Percentiles rank a stretch among this genome's conserved stretches.
These are phyloP conservation scores for Nannospalax galili DNA, from an alignment of 2,113 vertebrate species.

Conservation along the genomic window DNA sequence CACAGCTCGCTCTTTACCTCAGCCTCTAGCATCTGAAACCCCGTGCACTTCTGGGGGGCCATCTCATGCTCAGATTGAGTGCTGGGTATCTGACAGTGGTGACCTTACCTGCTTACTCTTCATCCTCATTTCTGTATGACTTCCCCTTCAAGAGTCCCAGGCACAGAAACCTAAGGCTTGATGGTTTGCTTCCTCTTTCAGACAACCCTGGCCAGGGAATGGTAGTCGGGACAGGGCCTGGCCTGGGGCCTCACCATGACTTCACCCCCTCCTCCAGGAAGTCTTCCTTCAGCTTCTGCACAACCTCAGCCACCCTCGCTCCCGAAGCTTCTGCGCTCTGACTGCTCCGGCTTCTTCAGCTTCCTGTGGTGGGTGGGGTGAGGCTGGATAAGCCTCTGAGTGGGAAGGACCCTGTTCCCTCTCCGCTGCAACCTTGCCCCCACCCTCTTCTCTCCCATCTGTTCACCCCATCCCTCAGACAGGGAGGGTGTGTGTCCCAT, in stretches of 20 bases:
- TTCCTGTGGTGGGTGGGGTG: background rate
- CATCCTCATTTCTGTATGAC: background rate
- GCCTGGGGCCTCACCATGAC: background rate
- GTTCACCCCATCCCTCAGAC: background rate
- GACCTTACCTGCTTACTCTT: background rate
- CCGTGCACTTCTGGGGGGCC: background rate
- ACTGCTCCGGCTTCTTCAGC: background rate
- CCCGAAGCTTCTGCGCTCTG: too few species aligned
- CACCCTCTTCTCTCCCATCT: background rate
- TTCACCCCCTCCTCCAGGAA: background rate
- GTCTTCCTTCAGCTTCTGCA: background rate
- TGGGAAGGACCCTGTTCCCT: background rate
- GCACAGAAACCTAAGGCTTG: background rate
- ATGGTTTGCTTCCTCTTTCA: background rate
- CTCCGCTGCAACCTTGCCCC: background rate
- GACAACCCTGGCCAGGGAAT: background rate
- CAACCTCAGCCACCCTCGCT: background rate
- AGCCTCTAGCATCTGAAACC: background rate
- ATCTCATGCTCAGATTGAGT: background rate
- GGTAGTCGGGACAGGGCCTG: background rate
- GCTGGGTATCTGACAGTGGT: background rate
- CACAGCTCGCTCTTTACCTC: background rate
- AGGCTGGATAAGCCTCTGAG: background rate
- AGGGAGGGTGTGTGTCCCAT: too few species aligned
- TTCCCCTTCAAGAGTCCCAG: background rate